phyloP scores from a whole-genome alignment of 1,140 invertebrate species.

The Brachionus koreanus region DNA sequence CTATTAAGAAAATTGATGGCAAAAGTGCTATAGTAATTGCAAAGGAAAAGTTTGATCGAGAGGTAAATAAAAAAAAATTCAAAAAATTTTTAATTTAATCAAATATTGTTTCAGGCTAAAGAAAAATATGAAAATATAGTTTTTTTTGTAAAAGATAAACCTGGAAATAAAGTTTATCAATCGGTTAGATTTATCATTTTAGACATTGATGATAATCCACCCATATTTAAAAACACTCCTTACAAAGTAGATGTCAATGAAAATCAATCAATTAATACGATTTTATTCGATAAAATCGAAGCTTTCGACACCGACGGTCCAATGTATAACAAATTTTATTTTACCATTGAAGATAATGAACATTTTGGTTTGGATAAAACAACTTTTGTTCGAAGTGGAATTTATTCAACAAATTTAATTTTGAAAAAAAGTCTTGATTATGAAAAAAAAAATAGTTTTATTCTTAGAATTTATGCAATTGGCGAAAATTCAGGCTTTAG shows the following conservation, averaged over 20 bases:
- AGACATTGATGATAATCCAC: slow-evolving; percentile 40
- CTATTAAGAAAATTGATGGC: slow-evolving; percentile 9
- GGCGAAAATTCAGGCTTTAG: slow-evolving; percentile 9
- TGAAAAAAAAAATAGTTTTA: neutral
- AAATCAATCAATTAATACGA: slow-evolving; percentile 7
- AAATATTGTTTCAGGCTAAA: neutral
- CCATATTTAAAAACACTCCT: slow-evolving; percentile 36
- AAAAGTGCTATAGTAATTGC: slow-evolving; percentile 27
- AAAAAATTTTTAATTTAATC: neutral
- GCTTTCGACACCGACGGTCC: slow-evolving; percentile 24
- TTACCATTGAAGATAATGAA: neutral
- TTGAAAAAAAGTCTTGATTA: slow-evolving; percentile 11
- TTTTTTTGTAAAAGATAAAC: slow-evolving; percentile 42
- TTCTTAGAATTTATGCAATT: neutral
- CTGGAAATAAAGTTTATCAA: slow-evolving; percentile 41
- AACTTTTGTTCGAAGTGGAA: neutral
- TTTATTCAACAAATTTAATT: neutral
- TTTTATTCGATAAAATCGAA: slow-evolving; percentile 18
- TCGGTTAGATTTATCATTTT: slow-evolving; percentile 35
- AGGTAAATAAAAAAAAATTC: neutral
- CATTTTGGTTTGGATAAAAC: slow-evolving; percentile 6
- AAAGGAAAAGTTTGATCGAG: slow-evolving; percentile 24
- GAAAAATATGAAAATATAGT: slow-evolving; percentile 43
- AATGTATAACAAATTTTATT: slow-evolving; percentile 23
- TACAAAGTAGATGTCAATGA: slow-evolving; percentile 3